Percentiles rank a stretch among this genome's conserved stretches.
Evolutionary conservation across 37 sponge, comb jelly and placozoan species (phyloP).

Genomic region (Hexactinellida sp.): DNA sequence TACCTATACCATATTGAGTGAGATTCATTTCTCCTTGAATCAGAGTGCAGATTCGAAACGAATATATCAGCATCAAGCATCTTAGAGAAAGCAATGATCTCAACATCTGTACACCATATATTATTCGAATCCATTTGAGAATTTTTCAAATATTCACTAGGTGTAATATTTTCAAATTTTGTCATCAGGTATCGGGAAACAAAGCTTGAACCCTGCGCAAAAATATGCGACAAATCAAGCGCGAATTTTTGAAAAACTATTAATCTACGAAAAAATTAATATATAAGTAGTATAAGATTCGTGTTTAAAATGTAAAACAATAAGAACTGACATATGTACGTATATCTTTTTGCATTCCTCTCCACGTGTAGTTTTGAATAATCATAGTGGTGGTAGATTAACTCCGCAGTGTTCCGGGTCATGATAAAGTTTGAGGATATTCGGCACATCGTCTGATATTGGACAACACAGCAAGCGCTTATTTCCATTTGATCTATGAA

Average conservation of each 20-base stretch:
- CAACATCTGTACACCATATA: background rate
- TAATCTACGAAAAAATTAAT: background rate
- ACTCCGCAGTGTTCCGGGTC: background rate
- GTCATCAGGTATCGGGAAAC: background rate
- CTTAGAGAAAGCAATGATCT: background rate
- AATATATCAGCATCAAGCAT: background rate
- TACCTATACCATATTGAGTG: background rate
- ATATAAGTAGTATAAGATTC: background rate
- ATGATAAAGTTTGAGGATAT: conserved; percentile 6
- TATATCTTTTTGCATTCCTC: background rate
- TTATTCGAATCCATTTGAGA: background rate
- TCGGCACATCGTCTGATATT: background rate
- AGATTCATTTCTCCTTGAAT: background rate
- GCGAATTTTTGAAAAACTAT: background rate
- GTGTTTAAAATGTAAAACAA: background rate
- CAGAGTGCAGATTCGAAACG: background rate
- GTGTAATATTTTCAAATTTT: conserved; percentile 4
- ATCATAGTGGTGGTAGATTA: background rate
- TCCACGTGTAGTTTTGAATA: background rate
- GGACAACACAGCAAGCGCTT: background rate
- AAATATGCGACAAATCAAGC: background rate
- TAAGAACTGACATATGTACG: background rate
- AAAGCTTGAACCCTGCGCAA: background rate
- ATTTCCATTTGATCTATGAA: background rate
- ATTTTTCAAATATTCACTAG: conserved; percentile 4